Conservation (phyloP, 2,113 vertebrate species). For the Pycnonotus jocosus region DNA sequence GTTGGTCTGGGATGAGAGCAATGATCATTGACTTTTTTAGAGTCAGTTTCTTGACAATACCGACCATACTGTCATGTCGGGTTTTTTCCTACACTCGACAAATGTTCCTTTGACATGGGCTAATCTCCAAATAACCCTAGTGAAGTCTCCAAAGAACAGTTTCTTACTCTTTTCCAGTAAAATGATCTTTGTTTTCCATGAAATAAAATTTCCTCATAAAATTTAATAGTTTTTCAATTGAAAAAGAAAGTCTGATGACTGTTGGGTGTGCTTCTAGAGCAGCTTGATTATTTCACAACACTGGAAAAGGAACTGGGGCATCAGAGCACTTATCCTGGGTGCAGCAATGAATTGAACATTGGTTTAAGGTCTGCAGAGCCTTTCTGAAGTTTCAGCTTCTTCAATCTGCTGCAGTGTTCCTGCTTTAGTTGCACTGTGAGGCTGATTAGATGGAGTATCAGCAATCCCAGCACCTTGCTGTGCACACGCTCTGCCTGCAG, state of each 20-base stretch:
- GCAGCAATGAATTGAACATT: neutral
- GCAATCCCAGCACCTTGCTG: neutral
- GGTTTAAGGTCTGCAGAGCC: neutral
- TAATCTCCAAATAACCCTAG: neutral
- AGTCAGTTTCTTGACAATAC: neutral
- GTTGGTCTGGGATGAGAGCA: neutral
- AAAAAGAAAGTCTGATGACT: neutral
- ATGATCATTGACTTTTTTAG: neutral
- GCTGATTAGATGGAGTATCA: neutral
- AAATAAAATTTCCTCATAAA: neutral
- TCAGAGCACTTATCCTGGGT: neutral
- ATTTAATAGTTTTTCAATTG: neutral
- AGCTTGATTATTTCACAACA: neutral
- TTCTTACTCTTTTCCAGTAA: neutral
- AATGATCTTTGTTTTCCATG: neutral
- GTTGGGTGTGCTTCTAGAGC: neutral
- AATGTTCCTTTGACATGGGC: neutral
- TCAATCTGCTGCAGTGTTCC: neutral
- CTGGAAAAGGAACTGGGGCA: neutral
- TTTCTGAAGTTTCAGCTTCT: neutral
- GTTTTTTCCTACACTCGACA: neutral
- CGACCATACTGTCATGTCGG: neutral
- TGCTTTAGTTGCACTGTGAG: neutral
- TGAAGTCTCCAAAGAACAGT: neutral
- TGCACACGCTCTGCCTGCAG: neutral